phyloP scores from a whole-genome alignment of 2,888 invertebrate species.

The Xanthorhoe designata region DNA sequence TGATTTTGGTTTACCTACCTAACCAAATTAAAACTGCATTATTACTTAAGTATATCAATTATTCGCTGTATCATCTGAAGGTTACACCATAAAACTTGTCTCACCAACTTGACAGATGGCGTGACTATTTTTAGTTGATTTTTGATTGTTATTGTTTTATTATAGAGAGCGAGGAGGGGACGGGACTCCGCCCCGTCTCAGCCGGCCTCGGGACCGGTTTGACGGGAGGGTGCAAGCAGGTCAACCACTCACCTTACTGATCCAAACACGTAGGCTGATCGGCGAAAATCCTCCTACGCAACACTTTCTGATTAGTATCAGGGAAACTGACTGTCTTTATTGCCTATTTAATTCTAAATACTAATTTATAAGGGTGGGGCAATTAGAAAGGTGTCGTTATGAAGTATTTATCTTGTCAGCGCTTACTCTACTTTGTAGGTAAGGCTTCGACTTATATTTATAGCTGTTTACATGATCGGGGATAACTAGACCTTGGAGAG shows the following conservation, averaged over 20 bases:
- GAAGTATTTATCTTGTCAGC: constrained; percentile 14
- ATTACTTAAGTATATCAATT: too few relatives aligned
- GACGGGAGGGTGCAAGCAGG: constrained; percentile 69
- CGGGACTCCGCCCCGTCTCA: constrained; percentile 45
- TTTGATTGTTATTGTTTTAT: constrained; percentile 60
- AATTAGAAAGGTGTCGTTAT: constrained; percentile 25
- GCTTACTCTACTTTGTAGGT: constrained; percentile 13
- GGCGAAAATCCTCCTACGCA: constrained; percentile 71
- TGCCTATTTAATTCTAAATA: constrained; percentile 41
- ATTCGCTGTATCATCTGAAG: constrained; percentile 25
- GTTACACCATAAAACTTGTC: constrained; percentile 34
- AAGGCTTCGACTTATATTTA: constrained; percentile 8
- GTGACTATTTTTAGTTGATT: constrained; percentile 55
- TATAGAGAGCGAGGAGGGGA: constrained; percentile 44
- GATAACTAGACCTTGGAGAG: not conserved
- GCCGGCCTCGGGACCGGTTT: constrained; percentile 72
- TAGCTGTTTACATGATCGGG: not conserved
- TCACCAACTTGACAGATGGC: constrained; percentile 39
- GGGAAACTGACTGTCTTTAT: constrained; percentile 42
- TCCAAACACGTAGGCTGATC: constrained; percentile 75
- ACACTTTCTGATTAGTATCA: constrained; percentile 66
- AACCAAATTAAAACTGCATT: too few relatives aligned
- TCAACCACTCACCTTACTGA: constrained; percentile 73
- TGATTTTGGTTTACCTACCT: too few relatives aligned
- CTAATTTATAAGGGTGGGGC: constrained; percentile 35